Percentiles rank a stretch among this genome's conserved stretches.
These are phyloP conservation scores for Agapornis canus DNA, from an alignment of 2,797 vertebrate genomes.

Conservation along the genomic window DNA sequence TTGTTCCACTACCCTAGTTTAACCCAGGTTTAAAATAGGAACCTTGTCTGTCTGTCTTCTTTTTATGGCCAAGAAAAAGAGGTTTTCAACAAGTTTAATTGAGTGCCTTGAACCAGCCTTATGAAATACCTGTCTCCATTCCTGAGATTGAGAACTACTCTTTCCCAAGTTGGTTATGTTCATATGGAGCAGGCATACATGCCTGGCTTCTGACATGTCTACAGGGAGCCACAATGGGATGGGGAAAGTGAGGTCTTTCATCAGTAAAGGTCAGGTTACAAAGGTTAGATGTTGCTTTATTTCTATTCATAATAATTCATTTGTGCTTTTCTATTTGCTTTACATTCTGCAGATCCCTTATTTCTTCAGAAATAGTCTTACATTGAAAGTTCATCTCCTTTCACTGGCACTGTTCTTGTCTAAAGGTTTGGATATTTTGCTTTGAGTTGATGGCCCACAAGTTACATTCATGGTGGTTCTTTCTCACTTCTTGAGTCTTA, in stretches of 20 bases:
- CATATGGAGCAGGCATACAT: neutral
- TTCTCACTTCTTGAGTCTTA: neutral
- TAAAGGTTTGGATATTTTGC: neutral
- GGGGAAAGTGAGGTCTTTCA: neutral
- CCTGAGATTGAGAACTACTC: neutral
- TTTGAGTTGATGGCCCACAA: neutral
- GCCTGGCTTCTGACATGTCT: neutral
- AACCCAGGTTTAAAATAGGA: neutral
- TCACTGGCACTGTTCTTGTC: neutral
- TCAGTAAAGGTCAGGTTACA: neutral
- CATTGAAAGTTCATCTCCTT: neutral
- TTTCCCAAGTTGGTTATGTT: neutral
- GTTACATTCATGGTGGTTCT: neutral
- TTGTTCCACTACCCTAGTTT: neutral
- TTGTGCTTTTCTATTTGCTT: neutral
- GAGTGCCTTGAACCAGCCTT: neutral
- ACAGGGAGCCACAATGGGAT: neutral
- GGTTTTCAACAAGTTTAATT: neutral
- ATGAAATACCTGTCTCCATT: neutral
- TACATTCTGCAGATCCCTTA: neutral
- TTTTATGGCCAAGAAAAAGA: neutral
- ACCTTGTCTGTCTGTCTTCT: neutral
- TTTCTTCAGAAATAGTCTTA: neutral
- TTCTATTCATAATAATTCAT: neutral
- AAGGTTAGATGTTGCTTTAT: neutral